Evolutionary conservation across 2,888 invertebrate genomes (phyloP), one percentile per base, ranked within the genome.

Genomic region (Ditylenchus weischeri): DNA sequence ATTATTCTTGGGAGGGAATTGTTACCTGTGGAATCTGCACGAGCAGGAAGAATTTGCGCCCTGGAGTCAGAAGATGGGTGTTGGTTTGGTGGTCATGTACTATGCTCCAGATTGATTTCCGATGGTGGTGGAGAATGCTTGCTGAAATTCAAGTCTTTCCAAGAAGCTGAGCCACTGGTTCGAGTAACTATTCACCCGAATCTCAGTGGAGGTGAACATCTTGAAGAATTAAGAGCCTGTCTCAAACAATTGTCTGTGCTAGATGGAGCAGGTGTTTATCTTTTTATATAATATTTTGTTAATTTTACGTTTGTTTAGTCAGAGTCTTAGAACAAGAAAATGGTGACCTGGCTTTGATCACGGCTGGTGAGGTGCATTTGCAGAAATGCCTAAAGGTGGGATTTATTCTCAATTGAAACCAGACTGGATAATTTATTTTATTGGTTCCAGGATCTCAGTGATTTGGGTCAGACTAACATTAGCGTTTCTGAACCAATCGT

Each of bases 181-280:
- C 88, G 93, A 70, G 95, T 98, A 1, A 93, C 95, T 0, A 87
- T 98, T 13, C 93, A 94, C 84, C 91, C 96, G 0, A 93, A 94
- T 84, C 91, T 96, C 0, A 79, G 54, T 21, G 74, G 77, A 36
- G 57, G 76, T 29, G 76, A 75, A 36, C 69, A 76, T 59, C 72
- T 74, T 73, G 72, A 73, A 59, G 77, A 74, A 19, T 66, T 80
- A 57, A 65, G 73, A 21, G 69, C 71, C 21, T 75, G 76, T 21
- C 66, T 80, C 48, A 74, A 76, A 61, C 72, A 78, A 8, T 66
- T 80, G 21, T 68, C 75, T 21, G 68, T 79, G 19, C 57, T 81
- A 21, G 80, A 80, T 51, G 70, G 76, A 0, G 74, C 68, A 19
- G 69, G 43, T 76, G 50, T 43, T 15, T 13, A 8, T 43, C 15